These are phyloP conservation scores for Myripristis jacobus DNA, from an alignment of 2,797 vertebrate species.

Conservation along the genomic window DNA sequence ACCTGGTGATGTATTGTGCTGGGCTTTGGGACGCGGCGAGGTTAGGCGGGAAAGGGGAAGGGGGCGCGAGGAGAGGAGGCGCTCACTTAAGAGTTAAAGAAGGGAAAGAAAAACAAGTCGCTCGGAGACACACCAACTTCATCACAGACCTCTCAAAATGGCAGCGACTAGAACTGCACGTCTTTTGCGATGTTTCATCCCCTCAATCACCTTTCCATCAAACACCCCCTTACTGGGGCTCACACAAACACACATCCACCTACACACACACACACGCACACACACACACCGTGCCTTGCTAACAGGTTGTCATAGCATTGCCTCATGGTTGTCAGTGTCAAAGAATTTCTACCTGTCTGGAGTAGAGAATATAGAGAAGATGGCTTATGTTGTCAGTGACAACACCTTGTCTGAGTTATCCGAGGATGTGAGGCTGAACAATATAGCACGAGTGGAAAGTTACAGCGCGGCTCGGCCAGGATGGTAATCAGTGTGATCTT, in stretches of 20 bases:
- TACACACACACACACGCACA: slow-evolving; percentile 22
- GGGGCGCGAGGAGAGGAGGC: neutral
- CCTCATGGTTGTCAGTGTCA: slow-evolving; percentile 70
- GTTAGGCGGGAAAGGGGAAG: slow-evolving; percentile 54
- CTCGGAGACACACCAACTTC: slow-evolving; percentile 66
- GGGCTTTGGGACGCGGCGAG: slow-evolving; percentile 79
- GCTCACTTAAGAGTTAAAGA: slow-evolving; percentile 74
- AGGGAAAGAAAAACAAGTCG: slow-evolving; percentile 68
- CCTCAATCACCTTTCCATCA: slow-evolving; percentile 78
- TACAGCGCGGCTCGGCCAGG: slow-evolving; percentile 31
- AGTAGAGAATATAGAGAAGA: slow-evolving; percentile 59
- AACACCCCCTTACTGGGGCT: slow-evolving; percentile 56
- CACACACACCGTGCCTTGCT: slow-evolving; percentile 51
- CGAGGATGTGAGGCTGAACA: slow-evolving; percentile 53
- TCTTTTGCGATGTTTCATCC: slow-evolving; percentile 70
- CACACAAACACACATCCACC: too few relatives aligned
- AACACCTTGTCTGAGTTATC: slow-evolving; percentile 68
- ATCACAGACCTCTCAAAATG: slow-evolving; percentile 74
- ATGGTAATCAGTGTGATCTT: slow-evolving; percentile 60
- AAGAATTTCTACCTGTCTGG: slow-evolving; percentile 70
- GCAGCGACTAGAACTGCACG: slow-evolving; percentile 64
- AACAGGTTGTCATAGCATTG: slow-evolving; percentile 78
- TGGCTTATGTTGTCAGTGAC: slow-evolving; percentile 73
- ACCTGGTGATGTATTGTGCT: slow-evolving; percentile 83
- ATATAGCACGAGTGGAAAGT: slow-evolving; percentile 54